A percentile compares a stretch with the other conserved stretches of the same genome.
phyloP scores from a whole-genome alignment of 2,797 vertebrate genomes.

The Pipistrellus kuhlii region DNA sequence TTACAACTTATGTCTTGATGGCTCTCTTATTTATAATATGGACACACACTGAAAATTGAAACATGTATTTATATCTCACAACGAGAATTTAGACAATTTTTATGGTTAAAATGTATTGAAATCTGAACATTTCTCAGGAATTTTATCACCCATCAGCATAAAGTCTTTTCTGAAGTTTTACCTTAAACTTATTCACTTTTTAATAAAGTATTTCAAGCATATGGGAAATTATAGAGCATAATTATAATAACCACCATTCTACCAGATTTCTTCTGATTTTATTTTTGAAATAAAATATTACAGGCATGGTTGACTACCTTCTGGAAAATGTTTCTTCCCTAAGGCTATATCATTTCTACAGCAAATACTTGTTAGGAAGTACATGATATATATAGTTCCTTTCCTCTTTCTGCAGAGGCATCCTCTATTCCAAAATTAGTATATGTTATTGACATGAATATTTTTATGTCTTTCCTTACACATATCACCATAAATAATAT shows the following conservation, averaged over 20 bases:
- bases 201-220: constrained; percentile 10
- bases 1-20: constrained; percentile 21
- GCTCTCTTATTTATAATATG: neutral
- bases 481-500: neutral
- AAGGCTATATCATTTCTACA: too few species aligned
- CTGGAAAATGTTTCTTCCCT: neutral
- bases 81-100: constrained; percentile 51
- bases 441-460: neutral
- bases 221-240: constrained; percentile 41
- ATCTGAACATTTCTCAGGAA: constrained; percentile 36
- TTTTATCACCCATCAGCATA: constrained; percentile 34
- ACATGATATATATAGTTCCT: too few species aligned
- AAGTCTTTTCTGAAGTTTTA: constrained; percentile 8
- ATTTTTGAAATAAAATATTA: constrained; percentile 55
- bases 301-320: neutral
- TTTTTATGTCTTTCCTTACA: constrained; percentile 4
- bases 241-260: constrained; percentile 1
- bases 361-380: too few species aligned
- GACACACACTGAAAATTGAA: constrained; percentile 45
- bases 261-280: constrained; percentile 18
- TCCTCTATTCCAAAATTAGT: neutral
- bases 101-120: constrained; percentile 35
- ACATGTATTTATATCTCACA: constrained; percentile 11
- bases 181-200: constrained; percentile 32
- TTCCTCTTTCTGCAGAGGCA: constrained; percentile 14